Evolutionary conservation across 2,888 invertebrate species (phyloP).

Genomic region (Ormyrus pomaceus): DNA sequence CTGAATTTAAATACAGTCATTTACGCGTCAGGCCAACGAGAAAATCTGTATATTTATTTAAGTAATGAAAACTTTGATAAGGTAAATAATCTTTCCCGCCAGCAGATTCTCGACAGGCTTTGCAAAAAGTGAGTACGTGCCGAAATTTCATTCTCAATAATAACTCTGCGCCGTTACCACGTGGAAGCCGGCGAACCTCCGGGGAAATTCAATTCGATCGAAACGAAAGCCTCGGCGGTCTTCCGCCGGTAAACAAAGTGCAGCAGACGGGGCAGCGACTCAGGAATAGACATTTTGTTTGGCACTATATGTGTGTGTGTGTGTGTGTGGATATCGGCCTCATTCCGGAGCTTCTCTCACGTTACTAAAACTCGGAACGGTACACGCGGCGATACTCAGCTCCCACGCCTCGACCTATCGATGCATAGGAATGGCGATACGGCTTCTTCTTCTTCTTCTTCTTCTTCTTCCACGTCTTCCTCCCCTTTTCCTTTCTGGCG

Average conservation of each 20-base stretch:
- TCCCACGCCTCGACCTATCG: constrained; percentile 51
- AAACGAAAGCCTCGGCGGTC: neutral
- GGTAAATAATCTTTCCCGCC: too few species aligned
- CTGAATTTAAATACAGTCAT: too few species aligned
- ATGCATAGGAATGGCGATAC: constrained; percentile 38
- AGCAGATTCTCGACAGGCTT: too few species aligned
- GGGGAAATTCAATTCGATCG: too few species aligned
- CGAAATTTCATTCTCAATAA: too few species aligned
- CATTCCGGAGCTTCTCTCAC: constrained; percentile 55
- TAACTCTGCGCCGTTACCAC: too few species aligned
- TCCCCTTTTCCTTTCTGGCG: constrained; percentile 25
- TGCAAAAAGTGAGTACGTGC: too few species aligned
- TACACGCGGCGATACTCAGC: constrained; percentile 28
- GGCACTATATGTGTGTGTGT: neutral
- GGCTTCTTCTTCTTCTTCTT: neutral
- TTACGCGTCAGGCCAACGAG: too few species aligned
- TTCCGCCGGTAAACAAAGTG: neutral
- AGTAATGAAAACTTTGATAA: too few species aligned
- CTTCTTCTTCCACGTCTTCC: constrained; percentile 21
- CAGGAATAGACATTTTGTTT: constrained; percentile 26
- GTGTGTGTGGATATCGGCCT: constrained; percentile 48
- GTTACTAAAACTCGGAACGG: constrained; percentile 51
- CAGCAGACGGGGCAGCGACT: neutral
- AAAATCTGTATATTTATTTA: too few species aligned
- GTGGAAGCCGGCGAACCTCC: too few species aligned